Conservation (phyloP, 2,113 vertebrate species). For the Bagarius yarrelli region DNA sequence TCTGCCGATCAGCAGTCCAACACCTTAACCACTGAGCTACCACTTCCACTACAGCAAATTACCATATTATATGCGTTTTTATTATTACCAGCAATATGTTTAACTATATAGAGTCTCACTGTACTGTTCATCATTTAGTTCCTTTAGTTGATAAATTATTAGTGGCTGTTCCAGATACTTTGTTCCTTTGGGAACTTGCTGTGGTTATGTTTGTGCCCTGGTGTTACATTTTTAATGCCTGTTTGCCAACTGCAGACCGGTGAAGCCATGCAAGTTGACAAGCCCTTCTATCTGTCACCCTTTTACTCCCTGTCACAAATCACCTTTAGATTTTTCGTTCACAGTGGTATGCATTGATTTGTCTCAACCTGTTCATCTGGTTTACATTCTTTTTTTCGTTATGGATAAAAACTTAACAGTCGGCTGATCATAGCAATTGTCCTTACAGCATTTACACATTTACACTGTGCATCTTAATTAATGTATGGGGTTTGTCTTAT, state of each 20-base stretch:
- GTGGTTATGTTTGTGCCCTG: conserved; percentile 17
- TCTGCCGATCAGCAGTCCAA: no score
- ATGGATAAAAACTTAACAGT: background rate
- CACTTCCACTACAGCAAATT: no score
- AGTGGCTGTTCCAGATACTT: conserved; percentile 15
- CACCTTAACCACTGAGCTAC: no score
- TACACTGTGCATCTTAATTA: no score
- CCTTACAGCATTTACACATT: background rate
- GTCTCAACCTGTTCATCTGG: background rate
- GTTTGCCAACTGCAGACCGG: conserved; percentile 12
- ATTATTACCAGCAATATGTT: background rate
- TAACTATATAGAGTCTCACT: background rate
- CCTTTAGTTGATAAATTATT: conserved; percentile 6
- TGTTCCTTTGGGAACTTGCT: background rate
- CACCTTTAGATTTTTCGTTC: conserved; percentile 30
- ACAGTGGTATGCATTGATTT: conserved; percentile 24
- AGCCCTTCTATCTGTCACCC: conserved; percentile 1
- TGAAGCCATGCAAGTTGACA: background rate
- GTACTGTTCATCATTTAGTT: background rate
- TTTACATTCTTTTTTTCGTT: background rate
- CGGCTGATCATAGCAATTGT: background rate
- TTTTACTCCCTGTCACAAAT: conserved; percentile 18
- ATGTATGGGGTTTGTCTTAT: conserved; percentile 22
- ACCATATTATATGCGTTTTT: background rate
- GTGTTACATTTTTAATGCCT: conserved; percentile 22